phyloP scores from a whole-genome alignment of 2,888 invertebrate species.

The Diarsia brunnea region DNA sequence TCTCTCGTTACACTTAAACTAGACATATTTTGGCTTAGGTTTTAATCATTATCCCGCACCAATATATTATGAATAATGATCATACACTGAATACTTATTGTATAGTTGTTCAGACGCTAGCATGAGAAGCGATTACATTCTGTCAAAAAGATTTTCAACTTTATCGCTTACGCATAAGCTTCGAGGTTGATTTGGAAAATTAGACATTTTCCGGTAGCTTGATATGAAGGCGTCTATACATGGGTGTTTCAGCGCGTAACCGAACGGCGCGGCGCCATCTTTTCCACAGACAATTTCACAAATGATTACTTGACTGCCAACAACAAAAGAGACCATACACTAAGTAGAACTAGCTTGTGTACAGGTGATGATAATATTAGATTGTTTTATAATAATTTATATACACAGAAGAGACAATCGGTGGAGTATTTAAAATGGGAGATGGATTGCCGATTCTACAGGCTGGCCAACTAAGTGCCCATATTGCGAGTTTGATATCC shows the following conservation, averaged over 20 bases:
- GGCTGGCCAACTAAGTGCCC: neutral
- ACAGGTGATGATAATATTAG: neutral
- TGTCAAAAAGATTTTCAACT: no score
- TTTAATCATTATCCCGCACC: constrained; percentile 1
- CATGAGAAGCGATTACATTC: no score
- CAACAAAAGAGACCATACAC: neutral
- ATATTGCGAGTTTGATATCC: neutral
- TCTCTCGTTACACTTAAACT: constrained; percentile 8
- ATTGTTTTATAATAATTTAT: neutral
- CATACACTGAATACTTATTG: neutral
- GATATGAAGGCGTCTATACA: neutral
- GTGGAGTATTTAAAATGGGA: constrained; percentile 9
- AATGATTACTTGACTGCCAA: neutral
- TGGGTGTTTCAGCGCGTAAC: neutral
- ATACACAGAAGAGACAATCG: constrained; percentile 18
- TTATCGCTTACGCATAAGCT: no score
- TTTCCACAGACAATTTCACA: neutral
- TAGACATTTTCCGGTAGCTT: no score
- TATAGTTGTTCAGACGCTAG: neutral
- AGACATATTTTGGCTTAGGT: constrained; percentile 14
- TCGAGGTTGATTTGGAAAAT: no score
- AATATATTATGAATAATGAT: constrained; percentile 12
- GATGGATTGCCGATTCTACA: neutral
- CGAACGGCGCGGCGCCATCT: neutral
- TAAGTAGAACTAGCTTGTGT: constrained; percentile 8